Evolutionary conservation across 1,140 invertebrate genomes (phyloP).

Genomic region (Microplitis mediator): DNA sequence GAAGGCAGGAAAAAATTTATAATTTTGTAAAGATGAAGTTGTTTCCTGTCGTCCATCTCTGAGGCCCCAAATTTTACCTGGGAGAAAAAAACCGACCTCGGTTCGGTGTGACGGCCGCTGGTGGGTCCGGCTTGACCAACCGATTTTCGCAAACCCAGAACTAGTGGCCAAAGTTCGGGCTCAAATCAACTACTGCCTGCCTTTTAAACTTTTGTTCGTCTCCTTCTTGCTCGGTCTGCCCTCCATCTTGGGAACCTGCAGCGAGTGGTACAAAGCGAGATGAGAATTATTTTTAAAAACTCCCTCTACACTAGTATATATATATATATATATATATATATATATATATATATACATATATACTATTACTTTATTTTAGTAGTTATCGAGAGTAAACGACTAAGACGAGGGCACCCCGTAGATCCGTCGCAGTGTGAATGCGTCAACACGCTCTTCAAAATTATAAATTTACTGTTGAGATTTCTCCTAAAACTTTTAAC

Average conservation of each 20-base stretch:
- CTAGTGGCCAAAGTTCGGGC: constrained; percentile 25
- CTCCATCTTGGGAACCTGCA: too few relatives aligned
- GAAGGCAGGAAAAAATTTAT: too few relatives aligned
- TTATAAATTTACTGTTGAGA: background rate
- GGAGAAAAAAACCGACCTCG: too few relatives aligned
- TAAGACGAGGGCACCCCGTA: constrained; percentile 24
- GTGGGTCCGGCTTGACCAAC: too few relatives aligned
- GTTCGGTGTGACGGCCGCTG: too few relatives aligned
- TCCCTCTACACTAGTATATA: background rate
- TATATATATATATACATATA: background rate
- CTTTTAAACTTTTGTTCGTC: constrained; percentile 19
- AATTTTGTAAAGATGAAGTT: too few relatives aligned
- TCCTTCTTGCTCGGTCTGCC: background rate
- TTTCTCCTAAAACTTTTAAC: background rate
- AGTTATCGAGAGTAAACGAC: constrained; percentile 18
- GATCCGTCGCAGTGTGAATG: constrained; percentile 30
- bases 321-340: background rate
- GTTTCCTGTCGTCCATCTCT: background rate
- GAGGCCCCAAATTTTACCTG: too few relatives aligned
- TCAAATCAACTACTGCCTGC: background rate
- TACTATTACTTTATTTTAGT: background rate
- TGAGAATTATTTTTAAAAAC: too few relatives aligned
- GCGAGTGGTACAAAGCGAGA: too few relatives aligned
- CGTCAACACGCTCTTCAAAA: constrained; percentile 42
- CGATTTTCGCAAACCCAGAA: background rate